Base-by-base conservation (phyloP, 2,888 invertebrate species). In the Shargacucullia verbasci region DNA sequence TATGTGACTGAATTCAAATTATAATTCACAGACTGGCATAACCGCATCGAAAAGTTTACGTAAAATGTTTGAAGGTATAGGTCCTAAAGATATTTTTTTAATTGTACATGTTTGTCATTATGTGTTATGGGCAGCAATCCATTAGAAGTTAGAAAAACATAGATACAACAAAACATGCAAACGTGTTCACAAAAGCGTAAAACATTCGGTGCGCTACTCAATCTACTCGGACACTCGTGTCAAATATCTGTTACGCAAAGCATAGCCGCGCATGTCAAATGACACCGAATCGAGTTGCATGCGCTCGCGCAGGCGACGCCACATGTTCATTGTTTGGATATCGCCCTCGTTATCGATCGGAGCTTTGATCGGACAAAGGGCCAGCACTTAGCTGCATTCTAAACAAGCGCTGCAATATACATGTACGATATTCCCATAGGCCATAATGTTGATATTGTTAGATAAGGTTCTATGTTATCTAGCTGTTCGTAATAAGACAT, bases 321-420 rank as follows among this genome's bases (percentile, higher is more conserved):
- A 86, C 80, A 87, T 86, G 87, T 78, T 79, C 84, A 78, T 79
- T 86, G 84, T 86, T 85, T 82, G 78, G 76, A 77, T 82, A 78
- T 76, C 70, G 80, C 76, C 80, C 78, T 80, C 80, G 76, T 82
- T 82, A 80, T 79, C 70, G 78, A 70, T 70, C 68, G 52, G 54
- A 67, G 62, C 69, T 73, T 64, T 66, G 72, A 71, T 74, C 68
- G 53, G 47, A 75, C 76, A 81, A 79, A 79, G 66, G 59, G 62
- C 61, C 52, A 31, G 65, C 68, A 65, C 58, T 67, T 65, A 63
- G 41, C 43, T 57, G 57, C 59, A 59, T 69, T 61, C 59, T 58
- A 59, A 65, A 76, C 74, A 70, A 65, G 62, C 46, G 20, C 25
- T 54, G 62, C 49, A 39, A 60, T 70, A 58, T 68, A 25, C 35